These are phyloP conservation scores for Orchesella flavescens DNA, from an alignment of 2,888 invertebrate species.

Conservation along the genomic window DNA sequence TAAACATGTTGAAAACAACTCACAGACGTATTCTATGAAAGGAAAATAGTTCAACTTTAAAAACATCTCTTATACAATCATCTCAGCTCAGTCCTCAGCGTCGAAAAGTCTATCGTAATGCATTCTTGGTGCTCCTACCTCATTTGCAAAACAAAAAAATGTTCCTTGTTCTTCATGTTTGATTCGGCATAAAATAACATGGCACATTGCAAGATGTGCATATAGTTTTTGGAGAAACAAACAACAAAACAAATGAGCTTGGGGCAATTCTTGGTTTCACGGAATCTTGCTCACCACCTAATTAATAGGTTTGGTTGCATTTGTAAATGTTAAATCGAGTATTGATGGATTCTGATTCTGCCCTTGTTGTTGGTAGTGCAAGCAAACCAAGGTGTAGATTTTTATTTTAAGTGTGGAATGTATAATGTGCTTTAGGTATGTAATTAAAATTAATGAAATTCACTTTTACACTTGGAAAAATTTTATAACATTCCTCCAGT, in stretches of 20 bases:
- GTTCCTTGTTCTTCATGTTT: too few relatives aligned
- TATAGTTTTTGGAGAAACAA: background rate
- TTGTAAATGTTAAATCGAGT: background rate
- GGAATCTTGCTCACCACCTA: slow-evolving; percentile 13
- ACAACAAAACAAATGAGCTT: background rate
- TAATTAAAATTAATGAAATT: slow-evolving; percentile 43
- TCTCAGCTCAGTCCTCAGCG: background rate
- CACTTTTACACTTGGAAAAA: background rate
- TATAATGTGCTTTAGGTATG: background rate
- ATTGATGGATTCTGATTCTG: too few relatives aligned
- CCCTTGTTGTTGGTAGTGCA: too few relatives aligned
- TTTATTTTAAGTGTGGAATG: background rate
- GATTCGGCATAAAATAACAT: background rate
- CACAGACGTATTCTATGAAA: too few relatives aligned
- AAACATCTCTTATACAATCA: too few relatives aligned
- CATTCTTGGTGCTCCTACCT: background rate
- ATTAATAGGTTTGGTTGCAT: slow-evolving; percentile 15
- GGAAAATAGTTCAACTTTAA: too few relatives aligned
- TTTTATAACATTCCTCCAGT: too few relatives aligned
- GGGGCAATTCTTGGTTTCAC: background rate
- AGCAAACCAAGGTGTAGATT: background rate
- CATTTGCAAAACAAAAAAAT: too few relatives aligned
- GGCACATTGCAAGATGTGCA: background rate
- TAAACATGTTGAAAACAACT: too few relatives aligned
- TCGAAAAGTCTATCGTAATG: background rate